A percentile compares a stretch with the other conserved stretches of the same genome.
These are phyloP conservation scores for Oxygymnocypris stewartii DNA, from an alignment of 2,113 vertebrate species.

Conservation along the genomic window DNA sequence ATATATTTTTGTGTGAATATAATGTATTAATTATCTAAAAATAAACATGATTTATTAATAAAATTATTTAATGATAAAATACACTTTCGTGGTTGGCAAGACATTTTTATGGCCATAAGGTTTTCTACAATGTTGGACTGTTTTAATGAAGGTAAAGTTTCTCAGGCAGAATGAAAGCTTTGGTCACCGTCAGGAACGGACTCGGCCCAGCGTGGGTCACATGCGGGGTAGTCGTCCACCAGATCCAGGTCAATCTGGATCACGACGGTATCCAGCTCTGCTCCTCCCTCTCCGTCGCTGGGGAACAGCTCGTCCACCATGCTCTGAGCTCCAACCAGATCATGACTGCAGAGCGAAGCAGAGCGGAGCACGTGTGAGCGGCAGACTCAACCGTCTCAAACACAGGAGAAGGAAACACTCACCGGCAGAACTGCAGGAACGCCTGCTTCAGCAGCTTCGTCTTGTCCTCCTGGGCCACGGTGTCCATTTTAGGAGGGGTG, in stretches of 20 bases:
- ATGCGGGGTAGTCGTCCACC: slow-evolving; percentile 95
- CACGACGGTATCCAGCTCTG: slow-evolving; percentile 82
- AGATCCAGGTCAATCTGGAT: slow-evolving; percentile 88
- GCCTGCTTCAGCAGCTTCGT: slow-evolving; percentile 88
- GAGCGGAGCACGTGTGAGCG: background rate
- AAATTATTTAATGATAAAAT: too few species aligned
- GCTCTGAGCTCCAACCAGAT: slow-evolving; percentile 82
- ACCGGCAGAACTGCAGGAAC: slow-evolving; percentile 97
- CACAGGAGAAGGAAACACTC: slow-evolving; percentile 33
- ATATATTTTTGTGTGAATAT: too few species aligned
- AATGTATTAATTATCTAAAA: too few species aligned
- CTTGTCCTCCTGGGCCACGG: slow-evolving; percentile 85
- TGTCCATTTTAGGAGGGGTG: slow-evolving; percentile 71
- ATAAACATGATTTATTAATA: too few species aligned
- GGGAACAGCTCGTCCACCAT: slow-evolving; percentile 85
- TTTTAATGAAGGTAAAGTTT: background rate
- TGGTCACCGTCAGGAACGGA: slow-evolving; percentile 89
- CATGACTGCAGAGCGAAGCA: slow-evolving; percentile 79
- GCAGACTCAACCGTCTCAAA: background rate
- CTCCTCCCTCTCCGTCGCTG: slow-evolving; percentile 63
- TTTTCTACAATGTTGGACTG: too few species aligned
- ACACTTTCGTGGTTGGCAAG: too few species aligned
- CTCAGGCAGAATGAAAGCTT: background rate
- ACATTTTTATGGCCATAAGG: too few species aligned
- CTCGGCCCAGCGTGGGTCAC: slow-evolving; percentile 96